Base-by-base conservation (phyloP, 2,797 vertebrate species). In the Muraenolepis orangiensis region DNA sequence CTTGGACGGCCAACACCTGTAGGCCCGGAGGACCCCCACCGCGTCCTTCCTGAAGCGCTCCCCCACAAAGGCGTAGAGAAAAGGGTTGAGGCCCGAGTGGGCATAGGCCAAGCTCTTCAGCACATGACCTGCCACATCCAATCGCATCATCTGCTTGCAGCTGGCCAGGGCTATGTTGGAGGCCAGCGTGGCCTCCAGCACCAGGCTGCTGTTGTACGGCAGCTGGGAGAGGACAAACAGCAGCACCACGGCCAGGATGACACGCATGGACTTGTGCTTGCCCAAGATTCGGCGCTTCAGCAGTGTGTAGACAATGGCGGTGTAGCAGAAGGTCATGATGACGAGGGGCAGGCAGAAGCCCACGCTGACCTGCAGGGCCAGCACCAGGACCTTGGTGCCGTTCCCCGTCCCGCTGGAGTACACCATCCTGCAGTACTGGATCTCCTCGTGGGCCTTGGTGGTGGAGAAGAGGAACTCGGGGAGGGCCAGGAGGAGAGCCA, bases 1-100 rank as follows among this genome's bases (percentile, higher is more conserved):
- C 42, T 81, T 86, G 64, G 30, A 69, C 12, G 80, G 64, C 40
- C 40, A 20, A 34, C 89, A 85, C 6, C 84, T 13, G 7, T 85
- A 10, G 36, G 70, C 61, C n/a, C 8, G 87, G 73, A 95, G 69
- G 32, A 95, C 81, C 42, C 76, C 90, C 12, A 82, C 0, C 7
- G 97, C 64, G 0, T 95, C 96, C 0, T 23, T 88, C 67, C 94
- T 92, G 87, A 97, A 98, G 0, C 94, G 91, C 13, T 91, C 89
- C 0, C 96, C 97, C 1, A 96, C 92, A 0, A 98, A 97, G 26
- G 90, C 95, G 0, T 97, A 98, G 70, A 98, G 91, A 85, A 96
- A 96, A 75, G 95, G 57, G 16, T 64, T 64, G 57, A 64, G 11
- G 23, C 57, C 10, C 8, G 57, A 94, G 78, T 98, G 96, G 70